Percentiles rank a stretch among this genome's conserved stretches.
These are phyloP conservation scores for Campoplex capitator DNA, from an alignment of 2,888 invertebrate genomes.

Conservation along the genomic window DNA sequence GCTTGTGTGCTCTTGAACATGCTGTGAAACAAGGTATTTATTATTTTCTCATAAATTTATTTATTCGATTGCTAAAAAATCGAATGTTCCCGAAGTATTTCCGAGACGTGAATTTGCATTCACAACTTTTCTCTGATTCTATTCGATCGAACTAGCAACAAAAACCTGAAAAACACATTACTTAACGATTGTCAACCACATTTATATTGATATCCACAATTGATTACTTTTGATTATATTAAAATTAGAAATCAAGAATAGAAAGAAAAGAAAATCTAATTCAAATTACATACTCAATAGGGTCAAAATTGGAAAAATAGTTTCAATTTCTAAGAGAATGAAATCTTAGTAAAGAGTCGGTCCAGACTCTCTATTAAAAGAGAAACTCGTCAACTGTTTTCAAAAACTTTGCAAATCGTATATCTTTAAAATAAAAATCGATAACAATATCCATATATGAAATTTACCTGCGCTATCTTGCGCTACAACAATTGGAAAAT, in stretches of 20 bases:
- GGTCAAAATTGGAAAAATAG: too few relatives aligned
- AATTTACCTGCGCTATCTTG: too few relatives aligned
- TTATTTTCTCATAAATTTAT: background rate
- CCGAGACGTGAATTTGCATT: background rate
- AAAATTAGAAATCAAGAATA: background rate
- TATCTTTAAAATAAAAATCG: too few relatives aligned
- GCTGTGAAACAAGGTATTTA: slow-evolving; percentile 91
- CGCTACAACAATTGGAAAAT: too few relatives aligned
- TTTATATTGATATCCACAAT: background rate
- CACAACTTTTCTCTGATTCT: background rate
- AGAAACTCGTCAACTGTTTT: too few relatives aligned
- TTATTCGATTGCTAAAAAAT: background rate
- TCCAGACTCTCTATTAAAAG: too few relatives aligned
- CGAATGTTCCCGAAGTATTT: background rate
- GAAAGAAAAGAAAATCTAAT: background rate
- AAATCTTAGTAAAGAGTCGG: too few relatives aligned
- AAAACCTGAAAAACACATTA: background rate
- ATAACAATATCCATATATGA: too few relatives aligned
- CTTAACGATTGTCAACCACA: background rate
- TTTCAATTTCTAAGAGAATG: too few relatives aligned
- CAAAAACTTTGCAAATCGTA: too few relatives aligned
- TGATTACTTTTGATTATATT: too few relatives aligned
- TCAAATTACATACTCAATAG: background rate
- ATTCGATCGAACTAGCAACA: background rate
- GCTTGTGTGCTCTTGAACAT: slow-evolving; percentile 90